These are phyloP conservation scores for Mimas tiliae DNA, from an alignment of 2,888 invertebrate genomes.

Conservation along the genomic window DNA sequence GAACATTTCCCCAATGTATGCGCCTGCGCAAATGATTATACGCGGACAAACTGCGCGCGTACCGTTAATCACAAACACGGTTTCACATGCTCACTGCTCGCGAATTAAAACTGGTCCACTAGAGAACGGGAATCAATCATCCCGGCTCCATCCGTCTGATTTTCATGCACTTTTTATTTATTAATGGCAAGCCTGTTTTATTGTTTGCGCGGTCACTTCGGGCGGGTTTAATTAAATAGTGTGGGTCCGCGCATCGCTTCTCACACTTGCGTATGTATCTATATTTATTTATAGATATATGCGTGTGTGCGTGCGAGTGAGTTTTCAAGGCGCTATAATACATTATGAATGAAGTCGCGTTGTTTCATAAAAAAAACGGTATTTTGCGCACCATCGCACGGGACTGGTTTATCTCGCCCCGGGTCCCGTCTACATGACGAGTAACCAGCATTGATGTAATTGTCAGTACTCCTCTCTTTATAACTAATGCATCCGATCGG, in stretches of 20 bases:
- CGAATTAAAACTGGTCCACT: conserved; percentile 52
- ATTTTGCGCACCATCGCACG: conserved; percentile 63
- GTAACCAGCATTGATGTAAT: conserved; percentile 72
- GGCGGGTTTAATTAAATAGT: conserved; percentile 59
- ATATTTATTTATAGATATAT: conserved; percentile 60
- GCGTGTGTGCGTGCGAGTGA: conserved; percentile 53
- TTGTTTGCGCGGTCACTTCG: conserved; percentile 25
- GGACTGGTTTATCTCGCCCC: conserved; percentile 71
- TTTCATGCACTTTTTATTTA: conserved; percentile 69
- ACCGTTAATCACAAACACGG: conserved; percentile 70
- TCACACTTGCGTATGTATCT: conserved; percentile 49
- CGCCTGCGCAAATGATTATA: conserved; percentile 66
- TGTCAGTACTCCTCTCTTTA: conserved; percentile 61
- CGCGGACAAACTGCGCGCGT: conserved; percentile 42
- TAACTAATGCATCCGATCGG: conserved; percentile 56
- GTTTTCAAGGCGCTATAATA: conserved; percentile 72
- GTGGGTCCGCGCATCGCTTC: conserved; percentile 39
- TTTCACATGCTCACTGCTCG: conserved; percentile 47
- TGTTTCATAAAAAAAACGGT: conserved; percentile 74
- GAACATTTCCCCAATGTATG: conserved; percentile 61
- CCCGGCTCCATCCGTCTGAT: conserved; percentile 57
- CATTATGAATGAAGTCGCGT: conserved; percentile 82
- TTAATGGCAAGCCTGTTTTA: conserved; percentile 29
- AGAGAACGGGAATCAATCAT: conserved; percentile 53
- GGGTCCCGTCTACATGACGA: conserved; percentile 66